phyloP scores from a whole-genome alignment of 2,113 vertebrate species.

The Chascanopsetta lugubris region DNA sequence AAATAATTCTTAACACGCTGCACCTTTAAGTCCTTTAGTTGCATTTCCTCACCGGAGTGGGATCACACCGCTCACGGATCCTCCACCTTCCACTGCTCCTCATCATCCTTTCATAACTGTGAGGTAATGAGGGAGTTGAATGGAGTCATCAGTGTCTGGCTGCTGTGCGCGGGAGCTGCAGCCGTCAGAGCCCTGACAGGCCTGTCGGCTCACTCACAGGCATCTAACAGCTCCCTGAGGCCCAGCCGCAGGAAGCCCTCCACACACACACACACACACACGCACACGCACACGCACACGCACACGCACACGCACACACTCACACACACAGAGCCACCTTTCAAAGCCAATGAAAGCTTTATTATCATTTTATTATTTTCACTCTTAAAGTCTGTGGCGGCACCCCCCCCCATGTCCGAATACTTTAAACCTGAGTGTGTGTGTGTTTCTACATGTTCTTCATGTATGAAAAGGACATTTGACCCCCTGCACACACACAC shows the following conservation, averaged over 20 bases:
- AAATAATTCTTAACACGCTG: too few relatives aligned
- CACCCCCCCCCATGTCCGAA: not conserved
- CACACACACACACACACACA: slow-evolving; percentile 68
- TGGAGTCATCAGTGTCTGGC: slow-evolving; percentile 54
- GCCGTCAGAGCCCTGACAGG: slow-evolving; percentile 50
- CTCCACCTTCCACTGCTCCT: slow-evolving; percentile 36
- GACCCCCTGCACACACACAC: slow-evolving; percentile 5
- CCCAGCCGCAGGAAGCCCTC: slow-evolving; percentile 54
- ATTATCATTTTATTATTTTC: slow-evolving; percentile 73
- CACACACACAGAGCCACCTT: slow-evolving; percentile 72
- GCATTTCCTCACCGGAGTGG: slow-evolving; percentile 13
- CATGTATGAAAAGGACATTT: slow-evolving; percentile 31
- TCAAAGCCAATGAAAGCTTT: slow-evolving; percentile 74
- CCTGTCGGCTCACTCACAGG: slow-evolving; percentile 45
- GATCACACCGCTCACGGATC: slow-evolving; percentile 28
- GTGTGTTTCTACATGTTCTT: slow-evolving; percentile 19
- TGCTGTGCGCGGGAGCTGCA: slow-evolving; percentile 44
- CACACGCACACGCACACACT: too few relatives aligned
- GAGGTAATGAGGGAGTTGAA: slow-evolving; percentile 59
- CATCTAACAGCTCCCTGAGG: slow-evolving; percentile 56
- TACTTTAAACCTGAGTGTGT: slow-evolving; percentile 11
- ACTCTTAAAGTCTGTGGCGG: slow-evolving; percentile 36
- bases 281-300: too few relatives aligned
- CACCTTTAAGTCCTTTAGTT: not conserved
- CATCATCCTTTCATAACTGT: slow-evolving; percentile 42